phyloP scores from a whole-genome alignment of 2,113 vertebrate species.

The Fregetta grallaria region DNA sequence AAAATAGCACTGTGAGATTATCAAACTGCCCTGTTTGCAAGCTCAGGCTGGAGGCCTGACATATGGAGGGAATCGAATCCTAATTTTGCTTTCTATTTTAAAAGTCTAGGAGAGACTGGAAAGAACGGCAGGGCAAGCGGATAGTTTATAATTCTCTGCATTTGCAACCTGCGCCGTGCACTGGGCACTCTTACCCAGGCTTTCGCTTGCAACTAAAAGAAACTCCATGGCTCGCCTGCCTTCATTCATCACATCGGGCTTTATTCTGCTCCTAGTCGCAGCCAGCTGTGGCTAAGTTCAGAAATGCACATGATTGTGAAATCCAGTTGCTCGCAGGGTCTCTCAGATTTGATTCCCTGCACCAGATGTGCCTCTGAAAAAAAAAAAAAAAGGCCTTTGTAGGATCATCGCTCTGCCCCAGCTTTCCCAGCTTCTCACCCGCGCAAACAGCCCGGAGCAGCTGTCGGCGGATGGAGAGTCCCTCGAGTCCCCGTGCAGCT shows the following conservation, averaged over 20 bases:
- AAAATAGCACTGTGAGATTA: fast-evolving
- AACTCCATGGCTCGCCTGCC: background rate
- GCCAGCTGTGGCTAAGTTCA: background rate
- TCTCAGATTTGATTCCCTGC: background rate
- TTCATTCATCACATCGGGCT: background rate
- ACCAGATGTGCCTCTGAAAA: constrained; percentile 25
- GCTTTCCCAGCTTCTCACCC: background rate
- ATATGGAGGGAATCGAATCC: background rate
- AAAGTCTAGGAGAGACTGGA: background rate
- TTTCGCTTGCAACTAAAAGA: background rate
- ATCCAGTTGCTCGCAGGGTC: background rate
- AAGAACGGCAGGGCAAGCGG: background rate
- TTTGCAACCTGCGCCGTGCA: background rate
- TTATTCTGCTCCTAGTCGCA: background rate
- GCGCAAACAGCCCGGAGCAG: background rate
- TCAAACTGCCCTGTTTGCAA: background rate
- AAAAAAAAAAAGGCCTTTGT: background rate
- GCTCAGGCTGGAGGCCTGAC: background rate
- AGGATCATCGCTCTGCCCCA: background rate
- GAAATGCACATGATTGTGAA: background rate
- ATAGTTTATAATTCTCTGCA: background rate
- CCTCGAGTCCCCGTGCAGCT: background rate
- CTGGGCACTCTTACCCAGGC: too few species aligned
- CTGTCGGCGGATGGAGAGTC: background rate
- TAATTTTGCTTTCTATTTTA: background rate